These are phyloP conservation scores for Steatocranus sp. DNA, from an alignment of 2,797 vertebrate species.

Conservation along the genomic window DNA sequence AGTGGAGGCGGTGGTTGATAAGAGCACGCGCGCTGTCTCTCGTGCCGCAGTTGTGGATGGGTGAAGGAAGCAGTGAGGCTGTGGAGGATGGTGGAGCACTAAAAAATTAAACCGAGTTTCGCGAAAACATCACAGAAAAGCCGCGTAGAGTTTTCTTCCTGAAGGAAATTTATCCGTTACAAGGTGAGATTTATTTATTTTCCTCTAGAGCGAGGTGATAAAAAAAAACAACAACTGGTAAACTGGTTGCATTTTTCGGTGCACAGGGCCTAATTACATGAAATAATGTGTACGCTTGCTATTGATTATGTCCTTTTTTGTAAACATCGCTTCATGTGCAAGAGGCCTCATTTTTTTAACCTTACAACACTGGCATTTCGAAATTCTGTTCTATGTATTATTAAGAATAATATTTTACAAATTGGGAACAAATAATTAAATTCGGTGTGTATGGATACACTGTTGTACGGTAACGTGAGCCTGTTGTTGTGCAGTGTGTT, in stretches of 20 bases:
- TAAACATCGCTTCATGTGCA: background rate
- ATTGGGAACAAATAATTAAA: background rate
- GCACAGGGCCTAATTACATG: background rate
- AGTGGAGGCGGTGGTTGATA: background rate
- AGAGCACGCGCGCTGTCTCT: constrained; percentile 15
- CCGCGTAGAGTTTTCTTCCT: background rate
- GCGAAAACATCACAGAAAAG: background rate
- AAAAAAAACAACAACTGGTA: background rate
- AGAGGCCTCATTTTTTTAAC: background rate
- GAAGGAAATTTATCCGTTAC: background rate
- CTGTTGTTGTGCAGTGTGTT: background rate
- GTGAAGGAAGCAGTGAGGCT: background rate
- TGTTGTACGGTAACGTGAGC: rapidly evolving
- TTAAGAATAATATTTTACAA: background rate
- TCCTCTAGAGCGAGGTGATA: no score
- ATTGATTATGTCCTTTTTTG: background rate
- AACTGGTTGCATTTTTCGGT: background rate
- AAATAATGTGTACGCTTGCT: background rate
- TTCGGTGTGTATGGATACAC: background rate
- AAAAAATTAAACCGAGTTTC: background rate
- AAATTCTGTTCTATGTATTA: background rate
- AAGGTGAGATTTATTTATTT: constrained; percentile 14
- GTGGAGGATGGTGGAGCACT: background rate
- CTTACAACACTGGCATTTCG: background rate
- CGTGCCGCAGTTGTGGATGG: constrained; percentile 23